phyloP scores from a whole-genome alignment of 2,113 vertebrate species.

The Datnioides undecimradiatus region DNA sequence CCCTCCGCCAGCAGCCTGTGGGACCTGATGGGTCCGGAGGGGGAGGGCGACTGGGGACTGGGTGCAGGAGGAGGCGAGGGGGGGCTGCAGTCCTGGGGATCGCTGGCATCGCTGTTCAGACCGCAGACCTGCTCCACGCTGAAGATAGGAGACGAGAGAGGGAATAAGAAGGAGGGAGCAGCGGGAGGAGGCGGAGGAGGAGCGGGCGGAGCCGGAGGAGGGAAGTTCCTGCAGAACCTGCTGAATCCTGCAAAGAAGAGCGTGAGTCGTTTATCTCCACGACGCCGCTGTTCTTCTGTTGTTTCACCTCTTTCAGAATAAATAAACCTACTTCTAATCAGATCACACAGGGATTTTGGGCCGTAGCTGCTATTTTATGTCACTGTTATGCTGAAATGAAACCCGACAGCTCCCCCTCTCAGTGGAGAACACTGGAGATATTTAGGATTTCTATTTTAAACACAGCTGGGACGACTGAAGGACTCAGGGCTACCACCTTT shows the following conservation, averaged over 20 bases:
- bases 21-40: constrained; percentile 79
- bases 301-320: too few relatives aligned
- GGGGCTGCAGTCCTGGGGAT: constrained; percentile 85
- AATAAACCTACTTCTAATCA: not conserved
- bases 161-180: constrained; percentile 70
- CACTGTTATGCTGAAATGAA: too few relatives aligned
- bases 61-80: constrained; percentile 73
- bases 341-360: too few relatives aligned
- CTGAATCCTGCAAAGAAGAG: constrained; percentile 85
- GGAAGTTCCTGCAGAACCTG: constrained; percentile 85
- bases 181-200: constrained; percentile 45
- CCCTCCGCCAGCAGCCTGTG: constrained; percentile 75
- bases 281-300: too few relatives aligned
- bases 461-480: not conserved
- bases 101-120: constrained; percentile 83
- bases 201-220: constrained; percentile 70
- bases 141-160: constrained; percentile 83
- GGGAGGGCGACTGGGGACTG: constrained; percentile 79
- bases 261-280: too few relatives aligned
- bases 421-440: constrained; percentile 16
- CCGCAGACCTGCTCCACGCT: constrained; percentile 85
- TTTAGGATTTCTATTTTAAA: not conserved
- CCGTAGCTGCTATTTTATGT: too few relatives aligned
- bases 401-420: too few relatives aligned
- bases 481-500: not conserved